Percentiles rank a stretch among this genome's conserved stretches.
phyloP scores from a whole-genome alignment of 2,113 vertebrate genomes.

The Ammodytes marinus region DNA sequence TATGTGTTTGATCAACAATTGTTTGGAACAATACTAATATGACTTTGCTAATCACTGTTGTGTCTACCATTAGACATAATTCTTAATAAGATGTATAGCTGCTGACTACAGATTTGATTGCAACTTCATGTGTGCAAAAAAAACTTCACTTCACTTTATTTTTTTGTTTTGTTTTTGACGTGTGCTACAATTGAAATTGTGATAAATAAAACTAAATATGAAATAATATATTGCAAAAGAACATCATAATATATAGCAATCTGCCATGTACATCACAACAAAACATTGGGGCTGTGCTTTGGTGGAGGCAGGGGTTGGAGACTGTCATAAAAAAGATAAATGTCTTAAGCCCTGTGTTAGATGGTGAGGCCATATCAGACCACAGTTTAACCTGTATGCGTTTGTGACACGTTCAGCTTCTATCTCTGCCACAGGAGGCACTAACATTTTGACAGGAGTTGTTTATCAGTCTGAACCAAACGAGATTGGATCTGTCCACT shows the following conservation, averaged over 20 bases:
- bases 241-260: constrained; percentile 41
- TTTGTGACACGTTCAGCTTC: constrained; percentile 65
- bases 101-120: constrained; percentile 3
- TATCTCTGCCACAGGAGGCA: constrained; percentile 73
- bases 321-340: constrained; percentile 78
- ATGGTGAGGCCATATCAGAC: constrained; percentile 64
- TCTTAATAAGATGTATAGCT: not conserved
- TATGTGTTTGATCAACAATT: not conserved
- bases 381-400: constrained; percentile 72
- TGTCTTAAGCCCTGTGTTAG: constrained; percentile 57
- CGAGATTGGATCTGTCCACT: constrained; percentile 67
- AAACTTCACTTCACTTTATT: not conserved
- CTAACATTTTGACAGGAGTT: constrained; percentile 78
- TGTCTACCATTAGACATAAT: not conserved
- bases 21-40: not conserved
- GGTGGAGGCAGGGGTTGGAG: constrained; percentile 21
- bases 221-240: constrained; percentile 35
- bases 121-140: not conserved
- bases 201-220: constrained; percentile 3
- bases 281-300: constrained; percentile 31
- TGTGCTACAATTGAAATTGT: not conserved
- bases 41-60: not conserved
- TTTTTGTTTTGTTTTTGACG: not conserved
- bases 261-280: constrained; percentile 49
- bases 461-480: constrained; percentile 77